These are phyloP conservation scores for Drepanosiphum platanoidis DNA, from an alignment of 2,888 invertebrate species.

Conservation along the genomic window DNA sequence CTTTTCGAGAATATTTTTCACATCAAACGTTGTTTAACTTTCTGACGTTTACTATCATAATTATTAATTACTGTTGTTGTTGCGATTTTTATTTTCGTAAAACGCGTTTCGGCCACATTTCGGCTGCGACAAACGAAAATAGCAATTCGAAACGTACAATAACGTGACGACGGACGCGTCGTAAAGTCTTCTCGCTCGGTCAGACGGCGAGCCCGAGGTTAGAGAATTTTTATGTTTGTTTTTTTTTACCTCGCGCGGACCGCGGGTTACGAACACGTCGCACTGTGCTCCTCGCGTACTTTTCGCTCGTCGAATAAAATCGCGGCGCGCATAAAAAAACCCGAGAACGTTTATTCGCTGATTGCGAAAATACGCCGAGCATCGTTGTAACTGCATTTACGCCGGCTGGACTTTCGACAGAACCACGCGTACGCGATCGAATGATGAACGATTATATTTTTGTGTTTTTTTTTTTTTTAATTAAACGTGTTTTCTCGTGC, in stretches of 20 bases:
- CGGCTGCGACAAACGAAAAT: background rate
- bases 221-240: too few species aligned
- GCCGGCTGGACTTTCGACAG: background rate
- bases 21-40: background rate
- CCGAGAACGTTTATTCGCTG: background rate
- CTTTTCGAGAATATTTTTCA: conserved; percentile 16
- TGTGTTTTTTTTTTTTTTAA: background rate
- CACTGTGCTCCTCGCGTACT: too few species aligned
- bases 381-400: background rate
- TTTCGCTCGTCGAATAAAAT: background rate
- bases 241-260: too few species aligned
- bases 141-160: too few species aligned
- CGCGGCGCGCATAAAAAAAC: background rate
- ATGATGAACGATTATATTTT: background rate
- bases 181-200: too few species aligned
- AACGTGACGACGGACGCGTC: too few species aligned
- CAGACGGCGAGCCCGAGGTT: too few species aligned
- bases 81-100: too few species aligned
- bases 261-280: too few species aligned
- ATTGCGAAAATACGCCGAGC: background rate
- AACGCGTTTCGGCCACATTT: background rate
- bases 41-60: background rate
- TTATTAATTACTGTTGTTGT: too few species aligned
- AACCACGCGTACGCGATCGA: background rate
- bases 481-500: background rate